Evolutionary conservation across 30 jellyfish, hydroid and myxozoan genomes (phyloP), one percentile per base, ranked within the genome.

Genomic region (Catostylus mosaicus): DNA sequence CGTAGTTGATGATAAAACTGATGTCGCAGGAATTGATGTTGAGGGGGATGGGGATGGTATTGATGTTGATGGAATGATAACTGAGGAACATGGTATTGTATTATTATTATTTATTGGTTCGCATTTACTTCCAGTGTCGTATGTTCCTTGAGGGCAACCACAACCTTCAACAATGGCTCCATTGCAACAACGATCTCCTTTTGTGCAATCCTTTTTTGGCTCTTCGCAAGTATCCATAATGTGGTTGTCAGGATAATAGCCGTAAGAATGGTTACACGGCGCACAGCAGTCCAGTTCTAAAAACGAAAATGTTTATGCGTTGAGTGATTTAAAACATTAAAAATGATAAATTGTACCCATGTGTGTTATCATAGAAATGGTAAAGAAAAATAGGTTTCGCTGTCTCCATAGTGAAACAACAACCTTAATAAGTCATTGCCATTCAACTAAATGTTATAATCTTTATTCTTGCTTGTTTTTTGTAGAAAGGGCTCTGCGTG

Each of bases 81-180:
- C 54, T 40, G 63, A 48, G 14, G 11, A 16, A 16, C 63, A 48
- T 2, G 63, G 63, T 9, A 48, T 48, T 9, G 63, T 66, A 4
- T 34, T 23, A 1, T 75, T 22, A 1, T 60, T 30, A 19, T 76
- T 64, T 3, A 35, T n/a, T n/a, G 81, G 71, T 24, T 30, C 87
- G 62, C 98, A 93, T 30, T 81, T 79, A 30, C 82, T 76, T 5
- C 98, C 98, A 63, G 88, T 88, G 81, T 93, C 98, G 50, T 80
- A 93, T 0, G 96, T 87, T 20, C 98, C 98, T 24, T 45, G 34
- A 1, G 98, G 98, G 63, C 98, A 93, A 1, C 98, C 98, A 50
- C 98, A 93, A 30, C 98, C 98, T 67, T 93, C 98, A 19, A 93
- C 95, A 20, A 93, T 89, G 0, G 98, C 77, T 37, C 98, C 98